phyloP scores from a whole-genome alignment of 2,113 vertebrate species.

The Peucedramus taeniatus region DNA sequence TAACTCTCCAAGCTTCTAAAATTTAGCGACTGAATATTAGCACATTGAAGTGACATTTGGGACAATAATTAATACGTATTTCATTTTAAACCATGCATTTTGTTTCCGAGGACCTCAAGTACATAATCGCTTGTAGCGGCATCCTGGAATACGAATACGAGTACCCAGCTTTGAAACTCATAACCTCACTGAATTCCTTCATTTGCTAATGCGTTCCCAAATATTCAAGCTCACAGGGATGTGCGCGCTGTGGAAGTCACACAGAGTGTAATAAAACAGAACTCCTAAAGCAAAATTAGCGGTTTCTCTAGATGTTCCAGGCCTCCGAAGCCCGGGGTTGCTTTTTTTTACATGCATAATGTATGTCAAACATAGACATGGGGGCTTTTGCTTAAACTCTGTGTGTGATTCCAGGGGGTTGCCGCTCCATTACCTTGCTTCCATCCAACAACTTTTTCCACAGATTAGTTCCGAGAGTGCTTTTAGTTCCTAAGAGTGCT shows the following conservation, averaged over 20 bases:
- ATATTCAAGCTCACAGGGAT: neutral
- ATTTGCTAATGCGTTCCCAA: neutral
- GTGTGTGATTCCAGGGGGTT: neutral
- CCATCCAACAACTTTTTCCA: neutral
- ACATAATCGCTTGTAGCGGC: neutral
- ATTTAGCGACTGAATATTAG: neutral
- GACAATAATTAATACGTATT: neutral
- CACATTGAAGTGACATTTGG: neutral
- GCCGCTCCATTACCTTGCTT: neutral
- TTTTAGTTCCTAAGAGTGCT: neutral
- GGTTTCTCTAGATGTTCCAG: neutral
- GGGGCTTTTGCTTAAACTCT: neutral
- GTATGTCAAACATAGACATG: neutral
- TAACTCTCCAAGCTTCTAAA: neutral
- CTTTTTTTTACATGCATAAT: neutral
- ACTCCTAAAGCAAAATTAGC: neutral
- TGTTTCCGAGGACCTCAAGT: neutral
- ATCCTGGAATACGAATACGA: neutral
- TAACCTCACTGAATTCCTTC: neutral
- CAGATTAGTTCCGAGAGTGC: neutral
- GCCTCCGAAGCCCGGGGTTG: neutral
- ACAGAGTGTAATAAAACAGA: neutral
- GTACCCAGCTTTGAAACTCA: neutral
- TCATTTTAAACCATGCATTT: neutral
- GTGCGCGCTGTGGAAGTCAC: neutral